A percentile compares a stretch with the other conserved stretches of the same genome.
These are phyloP conservation scores for Psephotus haematonotus DNA, from an alignment of 2,113 vertebrate genomes.

Conservation along the genomic window DNA sequence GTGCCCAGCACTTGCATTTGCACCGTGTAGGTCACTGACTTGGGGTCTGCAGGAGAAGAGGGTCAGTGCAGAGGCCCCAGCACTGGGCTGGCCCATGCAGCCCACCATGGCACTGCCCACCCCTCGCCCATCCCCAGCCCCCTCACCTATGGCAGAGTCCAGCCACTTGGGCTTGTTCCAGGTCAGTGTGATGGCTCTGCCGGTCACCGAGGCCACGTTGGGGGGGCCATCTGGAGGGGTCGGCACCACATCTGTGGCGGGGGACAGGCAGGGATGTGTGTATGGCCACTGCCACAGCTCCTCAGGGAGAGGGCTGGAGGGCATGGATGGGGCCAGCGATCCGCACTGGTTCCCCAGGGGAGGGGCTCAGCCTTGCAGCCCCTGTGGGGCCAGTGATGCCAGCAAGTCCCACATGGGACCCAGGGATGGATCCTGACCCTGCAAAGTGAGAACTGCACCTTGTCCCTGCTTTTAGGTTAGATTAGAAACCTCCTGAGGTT, in stretches of 20 bases:
- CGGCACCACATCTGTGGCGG: slow-evolving; percentile 89
- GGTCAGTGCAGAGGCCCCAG: neutral
- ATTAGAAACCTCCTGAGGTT: neutral
- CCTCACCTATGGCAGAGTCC: slow-evolving; percentile 91
- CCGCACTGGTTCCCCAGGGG: neutral
- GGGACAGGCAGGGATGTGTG: neutral
- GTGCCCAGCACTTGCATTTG: slow-evolving; percentile 94
- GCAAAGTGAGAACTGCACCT: neutral
- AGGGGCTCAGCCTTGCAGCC: neutral
- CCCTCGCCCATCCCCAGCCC: neutral
- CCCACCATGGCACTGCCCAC: accelerated
- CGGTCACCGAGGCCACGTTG: slow-evolving; percentile 84
- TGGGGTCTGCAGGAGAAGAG: slow-evolving; percentile 78
- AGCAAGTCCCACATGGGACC: neutral
- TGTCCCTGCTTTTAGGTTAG: neutral
- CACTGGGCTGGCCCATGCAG: accelerated
- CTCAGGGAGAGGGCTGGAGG: neutral
- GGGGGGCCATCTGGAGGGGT: slow-evolving; percentile 91
- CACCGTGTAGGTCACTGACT: slow-evolving; percentile 87
- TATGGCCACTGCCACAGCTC: neutral
- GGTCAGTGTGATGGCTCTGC: slow-evolving; percentile 84
- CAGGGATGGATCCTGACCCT: neutral
- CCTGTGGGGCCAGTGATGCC: neutral
- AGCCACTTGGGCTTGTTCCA: slow-evolving; percentile 94
- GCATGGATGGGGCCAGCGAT: neutral